Base-by-base conservation (phyloP, 2,113 vertebrate species). In the Thermophis baileyi region DNA sequence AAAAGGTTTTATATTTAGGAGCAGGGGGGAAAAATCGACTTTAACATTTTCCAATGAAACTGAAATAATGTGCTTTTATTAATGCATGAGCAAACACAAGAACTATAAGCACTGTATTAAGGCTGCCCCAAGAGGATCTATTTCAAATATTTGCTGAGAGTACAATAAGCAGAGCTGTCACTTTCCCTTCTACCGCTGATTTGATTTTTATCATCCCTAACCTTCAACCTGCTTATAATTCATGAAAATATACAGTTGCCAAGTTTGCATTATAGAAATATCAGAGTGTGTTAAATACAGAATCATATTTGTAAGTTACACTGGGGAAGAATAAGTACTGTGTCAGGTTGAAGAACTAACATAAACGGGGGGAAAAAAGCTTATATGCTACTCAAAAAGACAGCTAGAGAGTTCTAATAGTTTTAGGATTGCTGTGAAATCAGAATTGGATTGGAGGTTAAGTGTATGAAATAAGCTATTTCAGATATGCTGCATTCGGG, bases 91-190 rank as follows among this genome's bases (percentile, higher is more conserved):
- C 95, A 94, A 94, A 97, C 91, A 87, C 90, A 69, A 93, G 95
- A 95, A 91, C 95, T 88, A 0, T 6, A 93, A 90, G 92, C 81
- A 87, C 88, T 35, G 85, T 89, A 0, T 92, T 95, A 93, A 94
- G 92, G 92, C 9, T 14, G 18, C 89, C 93, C 94, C 94, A 53
- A 22, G 74, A 94, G 57, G 92, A 85, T 92, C 93, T 46, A 90
- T 93, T 95, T 94, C 51, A 97, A 97, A 95, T 95, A 96, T 95
- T 89, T 95, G 92, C 94, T 93, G 91, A 91, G 91, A 95, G 92
- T 93, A 94, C 92, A 96, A 96, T 94, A 95, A 16, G 93, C 85
- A 94, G 40, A 60, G 94, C 94, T 95, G 96, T 94, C 49, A 0
- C 87, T 93, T 96, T 96, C 92, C 96, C 93, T 91, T 94, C 88